Base-by-base conservation (phyloP, 2,797 vertebrate genomes). In the Ceryle rudis region DNA sequence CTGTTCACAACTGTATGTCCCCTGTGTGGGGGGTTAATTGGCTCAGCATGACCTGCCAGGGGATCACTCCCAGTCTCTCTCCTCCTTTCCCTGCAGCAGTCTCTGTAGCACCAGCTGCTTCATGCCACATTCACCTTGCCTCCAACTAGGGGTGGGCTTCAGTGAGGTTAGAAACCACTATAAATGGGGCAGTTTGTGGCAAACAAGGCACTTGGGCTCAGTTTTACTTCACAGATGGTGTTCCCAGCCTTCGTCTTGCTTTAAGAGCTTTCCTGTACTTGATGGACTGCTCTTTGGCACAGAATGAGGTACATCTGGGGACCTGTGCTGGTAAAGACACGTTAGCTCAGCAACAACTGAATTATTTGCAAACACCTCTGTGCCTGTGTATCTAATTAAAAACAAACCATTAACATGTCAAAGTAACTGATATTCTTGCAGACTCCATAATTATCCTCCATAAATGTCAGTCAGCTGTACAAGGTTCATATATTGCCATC, bases 381-480 rank as follows among this genome's bases (percentile, higher is more conserved):
- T 86, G 73, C 70, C 91, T 60, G 39, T 95, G 57, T 94, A 96
- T 66, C 95, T 97, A 89, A 96, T 95, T 73, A 81, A 91, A 96
- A 85, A 72, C 61, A 82, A 84, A 29, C 55, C 82, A 92, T 95
- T 90, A 89, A 79, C 57, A 58, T 89, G 69, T 86, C 84, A 93
- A 64, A 87, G 93, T 49, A 67, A 90, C 39, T 44, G 55, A 81
- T 77, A 70, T 29, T 69, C 37, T 89, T 90, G 66, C 94, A 81
- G 62, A 83, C 86, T 74, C 51, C 10, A 2, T 75, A 77, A 94
- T 86, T 26, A 57, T 90, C 66, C 74, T 60, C 26, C 46, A 33
- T 96, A 83, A 94, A 86, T 41, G 33, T 78, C 79, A 47, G 64
- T 86, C 88, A 87, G 67, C 60, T 73, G 64, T 33, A 57, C 29